A percentile compares a stretch with the other conserved stretches of the same genome.
Evolutionary conservation across 1,140 invertebrate genomes (phyloP).

Genomic region (Halesus radiatus): DNA sequence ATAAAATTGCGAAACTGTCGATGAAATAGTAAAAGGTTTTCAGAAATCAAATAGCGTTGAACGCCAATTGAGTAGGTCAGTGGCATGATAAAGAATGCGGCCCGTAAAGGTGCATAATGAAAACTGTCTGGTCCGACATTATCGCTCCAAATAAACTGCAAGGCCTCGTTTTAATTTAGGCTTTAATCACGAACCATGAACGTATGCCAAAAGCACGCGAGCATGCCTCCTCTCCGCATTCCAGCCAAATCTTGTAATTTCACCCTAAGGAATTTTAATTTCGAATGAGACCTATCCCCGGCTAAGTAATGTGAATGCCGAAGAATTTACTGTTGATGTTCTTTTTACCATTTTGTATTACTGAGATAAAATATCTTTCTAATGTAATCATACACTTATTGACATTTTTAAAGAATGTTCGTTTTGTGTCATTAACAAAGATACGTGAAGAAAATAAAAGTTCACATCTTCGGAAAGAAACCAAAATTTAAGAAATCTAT

Average conservation of each 20-base stretch:
- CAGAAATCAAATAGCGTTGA: no score
- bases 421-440: no score
- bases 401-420: no score
- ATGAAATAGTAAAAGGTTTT: no score
- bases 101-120: constrained; percentile 44
- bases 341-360: not conserved
- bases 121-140: constrained; percentile 42
- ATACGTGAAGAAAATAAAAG: no score
- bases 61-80: no score
- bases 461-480: no score
- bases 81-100: constrained; percentile 41
- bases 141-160: constrained; percentile 30
- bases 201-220: constrained; percentile 52
- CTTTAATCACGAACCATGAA: constrained; percentile 51
- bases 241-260: constrained; percentile 17
- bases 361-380: no score
- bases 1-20: no score
- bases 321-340: not conserved
- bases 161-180: constrained; percentile 55
- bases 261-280: constrained; percentile 39
- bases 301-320: not conserved
- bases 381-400: no score
- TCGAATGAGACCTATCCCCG: constrained; percentile 6
- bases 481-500: no score
- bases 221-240: constrained; percentile 23